Percentiles rank a stretch among this genome's conserved stretches.
Conservation (phyloP, 1,140 invertebrate genomes). For the Diachasma alloeum region DNA sequence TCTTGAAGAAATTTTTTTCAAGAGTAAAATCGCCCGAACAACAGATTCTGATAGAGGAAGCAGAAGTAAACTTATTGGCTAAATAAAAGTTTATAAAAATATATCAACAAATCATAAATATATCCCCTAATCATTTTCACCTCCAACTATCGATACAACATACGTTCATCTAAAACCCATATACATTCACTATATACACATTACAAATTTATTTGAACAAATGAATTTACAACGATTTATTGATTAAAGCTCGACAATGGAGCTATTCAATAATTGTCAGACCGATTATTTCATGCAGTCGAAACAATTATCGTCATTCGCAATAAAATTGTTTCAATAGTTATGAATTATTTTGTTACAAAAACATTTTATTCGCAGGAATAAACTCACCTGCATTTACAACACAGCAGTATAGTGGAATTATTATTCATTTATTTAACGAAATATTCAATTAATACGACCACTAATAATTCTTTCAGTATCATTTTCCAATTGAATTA, state of each 20-base stretch:
- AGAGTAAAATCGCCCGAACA: not conserved
- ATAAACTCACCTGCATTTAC: not conserved
- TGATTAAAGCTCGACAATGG: not conserved
- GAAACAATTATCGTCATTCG: slow-evolving; percentile 4
- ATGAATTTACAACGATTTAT: slow-evolving; percentile 52
- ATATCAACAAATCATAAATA: slow-evolving; percentile 63
- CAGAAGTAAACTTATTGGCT: slow-evolving; percentile 46
- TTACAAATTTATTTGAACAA: slow-evolving; percentile 50
- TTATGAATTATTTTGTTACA: not conserved
- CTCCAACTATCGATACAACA: slow-evolving; percentile 36
- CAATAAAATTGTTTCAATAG: not conserved
- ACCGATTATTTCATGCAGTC: not conserved
- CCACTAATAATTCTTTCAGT: not conserved
- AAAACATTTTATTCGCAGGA: not conserved
- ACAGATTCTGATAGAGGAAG: not conserved
- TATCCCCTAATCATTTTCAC: slow-evolving; percentile 55
- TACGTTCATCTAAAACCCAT: slow-evolving; percentile 42
- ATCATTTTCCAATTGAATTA: not conserved
- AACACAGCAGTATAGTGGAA: not conserved
- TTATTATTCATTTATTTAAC: not conserved
- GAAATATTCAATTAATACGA: not conserved
- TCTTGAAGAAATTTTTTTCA: not conserved
- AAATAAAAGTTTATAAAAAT: slow-evolving; percentile 65
- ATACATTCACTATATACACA: slow-evolving; percentile 59
- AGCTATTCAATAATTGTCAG: not conserved